Evolutionary conservation across 2,113 vertebrate species (phyloP).

Genomic region (Thinocorus orbignyianus): DNA sequence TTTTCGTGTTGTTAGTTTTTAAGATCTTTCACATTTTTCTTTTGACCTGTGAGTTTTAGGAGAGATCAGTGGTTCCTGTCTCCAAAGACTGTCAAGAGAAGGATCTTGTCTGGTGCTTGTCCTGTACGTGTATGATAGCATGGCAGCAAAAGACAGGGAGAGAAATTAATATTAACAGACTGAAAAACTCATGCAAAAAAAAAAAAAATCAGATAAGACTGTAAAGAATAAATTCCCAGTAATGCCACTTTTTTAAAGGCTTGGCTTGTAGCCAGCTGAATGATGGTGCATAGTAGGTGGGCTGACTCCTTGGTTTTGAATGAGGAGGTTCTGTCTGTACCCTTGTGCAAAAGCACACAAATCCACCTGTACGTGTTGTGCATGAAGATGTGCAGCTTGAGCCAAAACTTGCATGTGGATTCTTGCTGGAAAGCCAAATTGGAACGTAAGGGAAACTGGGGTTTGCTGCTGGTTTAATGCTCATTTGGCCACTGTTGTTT

Average conservation of each 20-base stretch:
- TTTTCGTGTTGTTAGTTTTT: background rate
- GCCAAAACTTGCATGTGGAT: background rate
- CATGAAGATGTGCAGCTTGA: accelerated
- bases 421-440: background rate
- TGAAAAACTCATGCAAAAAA: background rate
- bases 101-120: background rate
- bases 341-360: background rate
- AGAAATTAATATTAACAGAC: background rate
- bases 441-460: background rate
- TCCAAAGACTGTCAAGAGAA: background rate
- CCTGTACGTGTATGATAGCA: background rate
- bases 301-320: background rate
- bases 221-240: background rate
- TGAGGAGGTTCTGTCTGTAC: accelerated
- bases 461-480: background rate
- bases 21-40: background rate
- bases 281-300: accelerated
- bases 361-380: accelerated
- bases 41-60: background rate
- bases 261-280: background rate
- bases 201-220: background rate
- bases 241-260: background rate
- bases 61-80: background rate
- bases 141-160: background rate
- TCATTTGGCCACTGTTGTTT: background rate